phyloP scores from a whole-genome alignment of 2,797 vertebrate genomes.

The Hippopotamyrus pictus region DNA sequence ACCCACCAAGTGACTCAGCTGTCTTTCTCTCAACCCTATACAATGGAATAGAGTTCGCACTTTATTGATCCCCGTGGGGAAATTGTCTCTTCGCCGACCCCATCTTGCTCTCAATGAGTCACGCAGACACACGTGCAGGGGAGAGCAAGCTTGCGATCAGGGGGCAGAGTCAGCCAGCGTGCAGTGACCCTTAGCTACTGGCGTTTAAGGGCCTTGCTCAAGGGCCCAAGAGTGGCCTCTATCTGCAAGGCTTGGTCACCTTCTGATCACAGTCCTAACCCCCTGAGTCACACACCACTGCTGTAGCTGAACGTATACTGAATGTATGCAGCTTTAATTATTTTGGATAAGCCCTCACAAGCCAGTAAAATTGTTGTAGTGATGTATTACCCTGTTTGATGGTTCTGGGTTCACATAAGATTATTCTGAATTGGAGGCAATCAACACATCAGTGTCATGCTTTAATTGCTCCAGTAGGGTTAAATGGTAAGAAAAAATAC shows the following conservation, averaged over 20 bases:
- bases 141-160: not conserved
- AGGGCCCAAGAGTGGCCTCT: not conserved
- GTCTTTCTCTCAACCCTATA: not conserved
- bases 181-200: not conserved
- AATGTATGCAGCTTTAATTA: not conserved
- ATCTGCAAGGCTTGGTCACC: not conserved
- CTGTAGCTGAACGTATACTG: not conserved
- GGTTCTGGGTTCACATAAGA: not conserved
- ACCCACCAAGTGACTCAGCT: not conserved
- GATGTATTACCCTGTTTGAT: not conserved
- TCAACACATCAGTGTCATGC: not conserved
- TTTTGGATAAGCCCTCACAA: not conserved
- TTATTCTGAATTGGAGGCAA: not conserved
- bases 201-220: not conserved
- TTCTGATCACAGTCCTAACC: not conserved
- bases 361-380: not conserved
- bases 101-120: not conserved
- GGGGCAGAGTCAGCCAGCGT: not conserved
- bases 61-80: not conserved
- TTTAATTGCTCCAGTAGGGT: not conserved
- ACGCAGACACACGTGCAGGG: not conserved
- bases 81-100: not conserved
- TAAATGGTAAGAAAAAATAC: not conserved
- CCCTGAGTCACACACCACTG: not conserved
- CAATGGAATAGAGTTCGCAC: not conserved